A percentile compares a stretch with the other conserved stretches of the same genome.
Conservation (phyloP, 2,113 vertebrate genomes). For the Athene noctua region DNA sequence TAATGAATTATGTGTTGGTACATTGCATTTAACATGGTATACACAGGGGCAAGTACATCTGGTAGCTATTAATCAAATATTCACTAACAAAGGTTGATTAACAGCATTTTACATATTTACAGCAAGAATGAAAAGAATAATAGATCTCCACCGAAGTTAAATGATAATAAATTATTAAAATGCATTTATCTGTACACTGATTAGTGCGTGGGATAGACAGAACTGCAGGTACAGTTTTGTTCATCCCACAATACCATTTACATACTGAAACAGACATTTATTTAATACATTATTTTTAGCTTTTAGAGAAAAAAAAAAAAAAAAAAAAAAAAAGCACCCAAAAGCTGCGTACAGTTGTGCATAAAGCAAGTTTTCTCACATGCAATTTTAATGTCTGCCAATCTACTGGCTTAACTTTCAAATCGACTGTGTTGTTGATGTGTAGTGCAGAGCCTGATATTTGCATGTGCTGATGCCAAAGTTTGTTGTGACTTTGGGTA, state of each 20-base stretch:
- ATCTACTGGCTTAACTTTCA: background rate
- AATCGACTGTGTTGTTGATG: background rate
- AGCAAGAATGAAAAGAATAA: constrained; percentile 53
- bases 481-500: background rate
- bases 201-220: background rate
- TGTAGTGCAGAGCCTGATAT: background rate
- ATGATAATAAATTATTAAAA: constrained; percentile 58
- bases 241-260: background rate
- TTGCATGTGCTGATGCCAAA: background rate
- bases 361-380: background rate
- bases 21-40: constrained; percentile 8
- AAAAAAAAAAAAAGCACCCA: too few species aligned
- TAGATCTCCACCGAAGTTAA: constrained; percentile 44
- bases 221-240: background rate
- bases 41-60: constrained; percentile 48
- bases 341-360: background rate
- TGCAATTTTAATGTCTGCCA: background rate
- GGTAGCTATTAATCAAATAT: constrained; percentile 66
- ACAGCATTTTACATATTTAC: constrained; percentile 62
- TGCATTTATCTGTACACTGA: constrained; percentile 20
- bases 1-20: constrained; percentile 43
- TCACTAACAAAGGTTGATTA: constrained; percentile 70
- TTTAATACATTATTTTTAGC: background rate
- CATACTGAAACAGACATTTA: background rate
- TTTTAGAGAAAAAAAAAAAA: background rate